Conservation (phyloP, 1,140 invertebrate genomes). For the Vanessa tameamea region DNA sequence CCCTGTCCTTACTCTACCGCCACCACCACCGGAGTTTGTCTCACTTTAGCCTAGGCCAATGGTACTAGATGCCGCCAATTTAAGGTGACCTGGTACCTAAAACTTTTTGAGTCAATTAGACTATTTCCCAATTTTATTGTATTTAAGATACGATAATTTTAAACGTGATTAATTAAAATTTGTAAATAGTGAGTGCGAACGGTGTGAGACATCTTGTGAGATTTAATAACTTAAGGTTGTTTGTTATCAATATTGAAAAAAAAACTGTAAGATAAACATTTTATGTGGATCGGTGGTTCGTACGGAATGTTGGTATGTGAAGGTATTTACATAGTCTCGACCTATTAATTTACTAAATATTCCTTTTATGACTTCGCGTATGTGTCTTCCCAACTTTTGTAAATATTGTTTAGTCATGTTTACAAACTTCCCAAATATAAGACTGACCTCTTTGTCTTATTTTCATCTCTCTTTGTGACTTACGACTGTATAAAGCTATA, state of each 20-base stretch:
- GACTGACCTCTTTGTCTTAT: slow-evolving; percentile 80
- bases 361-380: slow-evolving; percentile 68
- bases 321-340: slow-evolving; percentile 54
- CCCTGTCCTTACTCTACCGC: slow-evolving; percentile 67
- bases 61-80: slow-evolving; percentile 71
- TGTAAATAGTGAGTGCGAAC: slow-evolving; percentile 61
- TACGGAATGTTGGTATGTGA: slow-evolving; percentile 64
- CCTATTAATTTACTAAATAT: slow-evolving; percentile 65
- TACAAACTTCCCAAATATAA: slow-evolving; percentile 80
- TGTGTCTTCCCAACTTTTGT: slow-evolving; percentile 79
- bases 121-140: slow-evolving; percentile 72
- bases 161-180: slow-evolving; percentile 63
- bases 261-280: slow-evolving; percentile 60
- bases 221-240: slow-evolving; percentile 74
- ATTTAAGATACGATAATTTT: slow-evolving; percentile 60
- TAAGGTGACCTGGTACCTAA: slow-evolving; percentile 76
- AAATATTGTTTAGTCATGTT: slow-evolving; percentile 75
- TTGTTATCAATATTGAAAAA: slow-evolving; percentile 73
- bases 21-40: slow-evolving; percentile 74
- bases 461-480: slow-evolving; percentile 74
- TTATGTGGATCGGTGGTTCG: slow-evolving; percentile 64
- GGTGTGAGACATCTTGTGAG: slow-evolving; percentile 74
- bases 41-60: slow-evolving; percentile 76
- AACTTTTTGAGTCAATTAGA: slow-evolving; percentile 73
- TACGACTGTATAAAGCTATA: slow-evolving; percentile 66